Evolutionary conservation across 1,140 invertebrate genomes (phyloP), one percentile per base, ranked within the genome.

Genomic region (Bombus huntii): DNA sequence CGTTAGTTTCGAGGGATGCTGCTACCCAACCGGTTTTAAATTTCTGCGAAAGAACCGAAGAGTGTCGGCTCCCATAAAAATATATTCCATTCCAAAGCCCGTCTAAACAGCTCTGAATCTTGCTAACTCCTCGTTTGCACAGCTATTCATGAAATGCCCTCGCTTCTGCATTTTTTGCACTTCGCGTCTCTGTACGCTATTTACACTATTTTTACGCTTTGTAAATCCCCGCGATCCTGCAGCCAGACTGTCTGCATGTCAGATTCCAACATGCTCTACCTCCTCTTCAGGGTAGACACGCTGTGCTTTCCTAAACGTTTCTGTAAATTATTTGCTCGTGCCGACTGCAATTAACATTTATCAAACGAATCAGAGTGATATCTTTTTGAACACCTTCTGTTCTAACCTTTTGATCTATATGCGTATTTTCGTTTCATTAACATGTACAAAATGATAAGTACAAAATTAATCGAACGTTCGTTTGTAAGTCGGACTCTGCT

Each of bases 161-260:
- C n/a, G 37, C 34, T 39, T 71, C 39, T 71, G 44, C 47, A 44
- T 75, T 78, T 78, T 78, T 57, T 83, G 78, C 53, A 84, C 66
- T 84, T 71, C 42, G 39, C 81, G 59, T 66, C 82, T 79, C 75
- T 84, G 75, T 84, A 71, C 66, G 78, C 66, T 79, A 62, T 84
- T 84, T 84, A 78, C 53, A 59, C 39, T 53, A 28, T 84, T 71
- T 79, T 79, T 72, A 71, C 76, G 62, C 83, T 79, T 76, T 77
- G 34, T 53, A 53, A 76, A 77, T 28, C 31, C 4, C 6, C 18
- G 18, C 31, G 57, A 76, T 66, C 31, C 65, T 22, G 47, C 22
- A 28, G 57, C 37, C 18, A 78, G 75, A 59, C 82, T n/a, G 82
- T 79, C 75, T 71, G 83, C 39, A 44, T 53, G 65, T 62, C 75